phyloP scores from a whole-genome alignment of 1,140 invertebrate species.

The Drosophila tristis region DNA sequence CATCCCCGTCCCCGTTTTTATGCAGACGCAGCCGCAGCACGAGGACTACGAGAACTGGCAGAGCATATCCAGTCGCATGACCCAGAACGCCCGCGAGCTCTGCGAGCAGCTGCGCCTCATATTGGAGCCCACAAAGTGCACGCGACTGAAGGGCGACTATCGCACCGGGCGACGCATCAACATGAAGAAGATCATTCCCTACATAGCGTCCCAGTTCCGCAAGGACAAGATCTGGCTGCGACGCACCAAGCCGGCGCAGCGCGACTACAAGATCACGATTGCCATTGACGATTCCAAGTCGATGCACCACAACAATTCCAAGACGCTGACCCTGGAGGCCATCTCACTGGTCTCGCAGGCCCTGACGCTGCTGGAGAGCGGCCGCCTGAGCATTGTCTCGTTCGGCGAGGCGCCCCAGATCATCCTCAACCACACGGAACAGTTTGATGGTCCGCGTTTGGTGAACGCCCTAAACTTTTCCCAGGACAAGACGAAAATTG shows the following conservation, averaged over 20 bases:
- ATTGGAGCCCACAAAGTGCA: conserved; percentile 96
- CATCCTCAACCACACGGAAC: conserved; percentile 93
- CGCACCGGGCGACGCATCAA: conserved; percentile 98
- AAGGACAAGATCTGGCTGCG: conserved; percentile 99
- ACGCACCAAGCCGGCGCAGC: conserved; percentile 96
- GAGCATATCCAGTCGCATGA: conserved; percentile 77
- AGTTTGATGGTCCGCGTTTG: conserved; percentile 93
- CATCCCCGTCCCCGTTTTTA: no score
- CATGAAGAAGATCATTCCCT: conserved; percentile 99
- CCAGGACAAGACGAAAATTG: conserved; percentile 92
- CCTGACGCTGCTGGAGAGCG: conserved; percentile 96
- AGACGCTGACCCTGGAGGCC: conserved; percentile 97
- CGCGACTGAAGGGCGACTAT: conserved; percentile 96
- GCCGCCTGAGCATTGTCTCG: conserved; percentile 95
- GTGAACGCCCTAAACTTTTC: conserved; percentile 92
- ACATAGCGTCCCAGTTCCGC: conserved; percentile 99
- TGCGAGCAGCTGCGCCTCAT: conserved; percentile 97
- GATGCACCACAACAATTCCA: conserved; percentile 95
- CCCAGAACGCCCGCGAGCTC: conserved; percentile 90
- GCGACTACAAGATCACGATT: conserved; percentile 98
- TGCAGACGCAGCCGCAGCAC: conserved; percentile 59
- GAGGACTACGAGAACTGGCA: conserved; percentile 83
- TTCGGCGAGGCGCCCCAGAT: conserved; percentile 95
- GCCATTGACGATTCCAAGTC: conserved; percentile 99
- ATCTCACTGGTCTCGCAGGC: conserved; percentile 95